A percentile compares a stretch with the other conserved stretches of the same genome.
Conservation (phyloP, 2,113 vertebrate species). For the Clarias batrachus region DNA sequence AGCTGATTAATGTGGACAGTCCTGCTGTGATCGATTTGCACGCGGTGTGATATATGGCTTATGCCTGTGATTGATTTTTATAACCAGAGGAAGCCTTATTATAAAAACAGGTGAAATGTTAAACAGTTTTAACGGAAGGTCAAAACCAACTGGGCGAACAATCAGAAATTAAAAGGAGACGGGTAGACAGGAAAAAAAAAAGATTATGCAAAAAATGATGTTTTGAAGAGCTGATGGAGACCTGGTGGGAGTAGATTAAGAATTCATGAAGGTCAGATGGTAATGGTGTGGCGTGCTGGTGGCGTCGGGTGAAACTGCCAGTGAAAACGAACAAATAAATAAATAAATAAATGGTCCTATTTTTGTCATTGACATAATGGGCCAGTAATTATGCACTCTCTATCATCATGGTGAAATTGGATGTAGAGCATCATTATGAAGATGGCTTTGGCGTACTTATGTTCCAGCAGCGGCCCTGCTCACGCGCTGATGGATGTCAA, state of each 20-base stretch:
- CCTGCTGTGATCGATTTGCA: neutral
- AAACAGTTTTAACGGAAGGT: too few species aligned
- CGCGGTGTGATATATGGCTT: neutral
- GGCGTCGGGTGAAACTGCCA: neutral
- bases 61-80: neutral
- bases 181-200: neutral
- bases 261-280: neutral
- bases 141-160: neutral
- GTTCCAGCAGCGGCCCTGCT: neutral
- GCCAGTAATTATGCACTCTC: neutral
- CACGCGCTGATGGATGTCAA: slow-evolving; percentile 27
- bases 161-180: neutral
- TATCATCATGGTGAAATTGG: neutral
- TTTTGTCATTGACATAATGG: neutral
- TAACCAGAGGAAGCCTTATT: neutral
- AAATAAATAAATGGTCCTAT: neutral
- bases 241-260: neutral
- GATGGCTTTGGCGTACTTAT: neutral
- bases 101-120: neutral
- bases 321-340: neutral
- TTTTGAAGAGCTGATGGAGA: neutral
- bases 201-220: too few species aligned
- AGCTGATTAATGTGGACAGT: neutral
- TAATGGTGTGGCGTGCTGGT: neutral
- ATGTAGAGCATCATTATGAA: slow-evolving; percentile 23